These are phyloP conservation scores for Kradibia gibbosae DNA, from an alignment of 1,140 invertebrate genomes.

Conservation along the genomic window DNA sequence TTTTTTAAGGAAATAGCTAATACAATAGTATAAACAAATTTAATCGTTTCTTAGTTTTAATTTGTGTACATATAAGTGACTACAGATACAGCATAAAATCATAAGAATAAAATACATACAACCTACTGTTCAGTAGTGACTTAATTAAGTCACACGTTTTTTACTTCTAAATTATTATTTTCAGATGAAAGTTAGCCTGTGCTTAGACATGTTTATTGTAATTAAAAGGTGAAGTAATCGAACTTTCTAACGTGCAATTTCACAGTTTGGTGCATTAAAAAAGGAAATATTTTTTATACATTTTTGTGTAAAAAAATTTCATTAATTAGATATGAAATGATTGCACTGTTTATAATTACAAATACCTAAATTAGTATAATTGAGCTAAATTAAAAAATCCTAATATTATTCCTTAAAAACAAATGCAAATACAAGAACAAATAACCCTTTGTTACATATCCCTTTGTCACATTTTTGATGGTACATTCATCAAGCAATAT, in stretches of 20 bases:
- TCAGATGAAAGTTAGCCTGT: background rate
- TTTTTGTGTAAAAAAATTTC: constrained; percentile 57
- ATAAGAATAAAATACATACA: constrained; percentile 27
- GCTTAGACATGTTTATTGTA: constrained; percentile 17
- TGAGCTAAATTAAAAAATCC: constrained; percentile 55
- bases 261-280: constrained; percentile 67
- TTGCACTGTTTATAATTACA: constrained; percentile 71
- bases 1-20: constrained; percentile 13
- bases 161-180: constrained; percentile 12
- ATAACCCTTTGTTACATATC: constrained; percentile 28
- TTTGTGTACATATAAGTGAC: constrained; percentile 1
- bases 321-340: constrained; percentile 58
- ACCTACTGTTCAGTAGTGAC: constrained; percentile 9
- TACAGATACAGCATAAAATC: constrained; percentile 30
- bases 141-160: constrained; percentile 14
- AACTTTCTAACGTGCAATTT: constrained; percentile 27
- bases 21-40: constrained; percentile 34
- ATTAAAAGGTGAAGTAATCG: constrained; percentile 23
- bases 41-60: constrained; percentile 10
- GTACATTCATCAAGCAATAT: constrained; percentile 30
- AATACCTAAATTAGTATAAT: constrained; percentile 65
- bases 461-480: constrained; percentile 25
- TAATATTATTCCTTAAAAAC: constrained; percentile 40
- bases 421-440: constrained; percentile 40
- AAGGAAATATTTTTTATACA: constrained; percentile 37